Conservation (phyloP, 2,797 vertebrate genomes). For the Tapera naevia region DNA sequence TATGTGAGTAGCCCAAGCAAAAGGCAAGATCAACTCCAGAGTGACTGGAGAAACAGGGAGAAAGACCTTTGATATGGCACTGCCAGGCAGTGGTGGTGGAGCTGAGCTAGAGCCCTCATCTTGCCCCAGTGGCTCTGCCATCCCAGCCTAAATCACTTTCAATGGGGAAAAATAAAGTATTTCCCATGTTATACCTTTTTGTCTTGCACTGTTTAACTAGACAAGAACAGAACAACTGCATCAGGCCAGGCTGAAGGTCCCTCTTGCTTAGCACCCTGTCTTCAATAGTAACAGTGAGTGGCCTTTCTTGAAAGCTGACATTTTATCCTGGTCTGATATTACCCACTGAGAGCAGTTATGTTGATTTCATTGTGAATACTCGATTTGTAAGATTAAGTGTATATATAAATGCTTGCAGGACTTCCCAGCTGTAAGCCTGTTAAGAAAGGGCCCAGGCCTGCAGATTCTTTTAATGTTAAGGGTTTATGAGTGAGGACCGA, state of each 20-base stretch:
- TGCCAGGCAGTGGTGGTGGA: neutral
- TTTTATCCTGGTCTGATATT: neutral
- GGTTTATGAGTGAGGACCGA: neutral
- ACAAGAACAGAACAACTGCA: neutral
- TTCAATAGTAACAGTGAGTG: accelerated
- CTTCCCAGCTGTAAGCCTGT: neutral
- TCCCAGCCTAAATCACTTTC: neutral
- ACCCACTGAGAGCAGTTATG: neutral
- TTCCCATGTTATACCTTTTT: neutral
- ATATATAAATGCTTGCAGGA: neutral
- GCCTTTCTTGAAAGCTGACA: neutral
- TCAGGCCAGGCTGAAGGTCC: neutral
- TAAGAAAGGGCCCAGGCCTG: neutral
- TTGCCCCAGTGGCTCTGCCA: neutral
- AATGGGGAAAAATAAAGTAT: neutral
- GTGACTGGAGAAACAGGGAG: neutral
- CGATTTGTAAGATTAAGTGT: neutral
- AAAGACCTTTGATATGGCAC: neutral
- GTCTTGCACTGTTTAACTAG: neutral
- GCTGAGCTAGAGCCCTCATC: neutral
- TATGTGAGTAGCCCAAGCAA: neutral
- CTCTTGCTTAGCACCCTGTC: neutral
- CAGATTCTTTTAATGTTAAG: neutral
- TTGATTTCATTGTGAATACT: neutral
- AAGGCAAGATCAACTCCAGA: neutral